These are phyloP conservation scores for Tolypeutes matacus DNA, from an alignment of 2,797 vertebrate genomes.

Conservation along the genomic window DNA sequence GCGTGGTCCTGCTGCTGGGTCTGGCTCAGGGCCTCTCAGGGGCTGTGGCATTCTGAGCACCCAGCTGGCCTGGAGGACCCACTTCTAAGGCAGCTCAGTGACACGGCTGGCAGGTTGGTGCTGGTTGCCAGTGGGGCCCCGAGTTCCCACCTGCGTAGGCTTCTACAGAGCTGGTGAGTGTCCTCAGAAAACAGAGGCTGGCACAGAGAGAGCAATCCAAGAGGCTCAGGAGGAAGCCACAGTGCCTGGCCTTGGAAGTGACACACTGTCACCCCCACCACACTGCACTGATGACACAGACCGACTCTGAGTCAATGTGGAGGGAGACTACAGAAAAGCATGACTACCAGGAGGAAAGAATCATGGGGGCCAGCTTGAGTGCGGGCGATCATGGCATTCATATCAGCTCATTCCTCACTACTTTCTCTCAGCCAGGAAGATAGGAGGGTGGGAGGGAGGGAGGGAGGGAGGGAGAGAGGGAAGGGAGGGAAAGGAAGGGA, in stretches of 20 bases:
- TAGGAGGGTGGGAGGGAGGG: neutral
- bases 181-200: neutral
- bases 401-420: neutral
- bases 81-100: neutral
- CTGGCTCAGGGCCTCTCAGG: neutral
- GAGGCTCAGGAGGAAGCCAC: neutral
- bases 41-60: too few species aligned
- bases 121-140: neutral
- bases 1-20: neutral
- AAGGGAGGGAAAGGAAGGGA: neutral
- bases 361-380: neutral
- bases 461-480: neutral
- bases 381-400: neutral
- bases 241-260: neutral
- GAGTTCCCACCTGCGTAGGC: too few species aligned
- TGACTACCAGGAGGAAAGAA: neutral
- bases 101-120: neutral
- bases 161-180: neutral
- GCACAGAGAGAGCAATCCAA: neutral
- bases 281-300: neutral
- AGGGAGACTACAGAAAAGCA: neutral
- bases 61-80: neutral
- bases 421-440: neutral
- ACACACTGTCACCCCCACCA: neutral
- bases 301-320: neutral